Evolutionary conservation across 2,113 vertebrate species (phyloP).

Genomic region (Anarhynchus alexandrinus): DNA sequence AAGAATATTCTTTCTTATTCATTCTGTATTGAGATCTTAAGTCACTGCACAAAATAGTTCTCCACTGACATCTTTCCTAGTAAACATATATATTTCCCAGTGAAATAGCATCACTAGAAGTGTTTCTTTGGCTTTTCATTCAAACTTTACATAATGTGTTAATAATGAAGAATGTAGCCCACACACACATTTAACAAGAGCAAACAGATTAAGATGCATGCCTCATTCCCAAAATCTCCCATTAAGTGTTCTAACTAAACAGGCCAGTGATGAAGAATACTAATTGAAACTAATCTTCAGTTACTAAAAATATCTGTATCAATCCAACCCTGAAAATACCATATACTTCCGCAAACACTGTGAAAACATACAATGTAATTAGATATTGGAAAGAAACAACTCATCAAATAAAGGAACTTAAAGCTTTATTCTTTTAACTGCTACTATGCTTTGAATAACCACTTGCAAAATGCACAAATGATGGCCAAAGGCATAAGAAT

Average conservation of each 20-base stretch:
- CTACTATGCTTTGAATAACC: background rate
- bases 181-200: background rate
- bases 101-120: background rate
- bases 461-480: background rate
- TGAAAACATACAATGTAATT: background rate
- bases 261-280: background rate
- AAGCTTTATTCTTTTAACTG: background rate
- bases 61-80: background rate
- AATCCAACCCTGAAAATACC: background rate
- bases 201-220: background rate
- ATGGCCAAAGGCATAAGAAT: background rate
- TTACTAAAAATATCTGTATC: constrained; percentile 22
- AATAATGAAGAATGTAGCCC: background rate
- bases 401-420: background rate
- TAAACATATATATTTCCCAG: background rate
- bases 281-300: constrained; percentile 4
- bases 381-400: background rate
- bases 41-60: background rate
- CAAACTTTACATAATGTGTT: background rate
- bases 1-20: background rate
- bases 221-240: constrained; percentile 5
- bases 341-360: background rate
- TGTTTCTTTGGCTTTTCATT: background rate
- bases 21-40: background rate
- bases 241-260: background rate